Evolutionary conservation across 1,140 invertebrate genomes (phyloP).

Genomic region (Tetraneura akinire): DNA sequence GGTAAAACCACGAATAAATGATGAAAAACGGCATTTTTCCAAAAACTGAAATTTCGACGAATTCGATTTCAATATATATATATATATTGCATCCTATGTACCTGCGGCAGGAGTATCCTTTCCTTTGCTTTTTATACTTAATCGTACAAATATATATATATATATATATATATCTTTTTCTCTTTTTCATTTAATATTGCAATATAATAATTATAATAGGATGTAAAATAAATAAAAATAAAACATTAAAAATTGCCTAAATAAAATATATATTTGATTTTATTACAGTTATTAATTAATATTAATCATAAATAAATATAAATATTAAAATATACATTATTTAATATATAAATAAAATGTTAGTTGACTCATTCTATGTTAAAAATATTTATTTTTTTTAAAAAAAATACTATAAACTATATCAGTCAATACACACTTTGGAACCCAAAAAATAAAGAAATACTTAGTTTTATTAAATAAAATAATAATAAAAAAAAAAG

Average conservation of each 20-base stretch:
- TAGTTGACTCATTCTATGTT: slow-evolving; percentile 31
- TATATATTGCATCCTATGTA: no score
- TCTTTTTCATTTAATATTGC: no score
- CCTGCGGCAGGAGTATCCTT: no score
- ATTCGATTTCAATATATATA: no score
- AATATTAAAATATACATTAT: slow-evolving; percentile 34
- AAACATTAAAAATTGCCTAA: background rate
- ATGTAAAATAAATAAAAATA: slow-evolving; percentile 1
- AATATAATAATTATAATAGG: background rate
- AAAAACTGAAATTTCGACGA: no score
- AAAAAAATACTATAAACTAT: slow-evolving; percentile 44
- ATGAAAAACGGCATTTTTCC: no score
- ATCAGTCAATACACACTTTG: slow-evolving; percentile 50
- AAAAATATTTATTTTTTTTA: slow-evolving; percentile 14
- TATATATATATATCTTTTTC: no score
- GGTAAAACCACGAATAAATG: no score
- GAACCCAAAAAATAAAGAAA: slow-evolving; percentile 32
- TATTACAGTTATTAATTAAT: slow-evolving; percentile 27
- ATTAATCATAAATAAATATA: slow-evolving; percentile 23
- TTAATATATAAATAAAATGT: slow-evolving; percentile 42
- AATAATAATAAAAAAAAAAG: slow-evolving; percentile 23
- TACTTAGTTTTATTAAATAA: slow-evolving; percentile 25
- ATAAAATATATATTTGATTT: slow-evolving; percentile 42
- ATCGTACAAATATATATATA: no score
- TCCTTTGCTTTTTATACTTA: no score